Base-by-base conservation (phyloP, 2,113 vertebrate species). In the Pampusana beccarii region DNA sequence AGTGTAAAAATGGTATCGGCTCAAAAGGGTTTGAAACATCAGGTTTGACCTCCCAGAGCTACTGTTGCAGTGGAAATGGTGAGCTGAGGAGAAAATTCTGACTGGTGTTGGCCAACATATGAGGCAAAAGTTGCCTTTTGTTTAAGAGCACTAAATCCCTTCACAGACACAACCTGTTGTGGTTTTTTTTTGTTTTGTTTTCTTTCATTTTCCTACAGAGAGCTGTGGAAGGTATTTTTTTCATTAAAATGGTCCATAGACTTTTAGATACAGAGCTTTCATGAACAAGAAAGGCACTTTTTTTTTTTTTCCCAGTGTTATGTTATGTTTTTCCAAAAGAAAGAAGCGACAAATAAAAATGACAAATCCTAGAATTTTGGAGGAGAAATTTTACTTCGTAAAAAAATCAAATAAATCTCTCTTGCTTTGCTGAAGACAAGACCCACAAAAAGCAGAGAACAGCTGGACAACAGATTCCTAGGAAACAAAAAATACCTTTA, bases 401-500 rank as follows among this genome's bases (percentile, higher is more conserved):
- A 72, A 33, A 88, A 53, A 20, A 5, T 11, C 38, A 28, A 29
- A 3, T 3, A 38, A 58, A 50, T 21, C 5, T 57, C 38, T 56
- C 5, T 82, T 51, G 60, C 36, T 65, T 87, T 86, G 8, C 8
- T 34, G 50, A 84, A 74, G 25, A 82, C 16, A 82, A 72, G 33
- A 28, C 11, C 28, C 7, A 50, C 36, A 64, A 60, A 91, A 91
- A 87, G 8, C 25, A 82, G 61, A 82, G 29, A 85, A 79, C n/a
- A 66, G 10, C 21, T 50, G 5, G 1, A 23, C 9, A 74, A 13
- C 24, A 90, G 25, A 60, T 53, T 93, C 38, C 24, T 51, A 85
- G 54, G 74, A 94, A 93, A 92, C 13, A 88, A 90, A 95, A 93
- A 62, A 51, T 56, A 58, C 34, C 34, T 82, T 93, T 88, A 36